Conservation (phyloP, 2,113 vertebrate species). For the Pachycephala philippinensis region DNA sequence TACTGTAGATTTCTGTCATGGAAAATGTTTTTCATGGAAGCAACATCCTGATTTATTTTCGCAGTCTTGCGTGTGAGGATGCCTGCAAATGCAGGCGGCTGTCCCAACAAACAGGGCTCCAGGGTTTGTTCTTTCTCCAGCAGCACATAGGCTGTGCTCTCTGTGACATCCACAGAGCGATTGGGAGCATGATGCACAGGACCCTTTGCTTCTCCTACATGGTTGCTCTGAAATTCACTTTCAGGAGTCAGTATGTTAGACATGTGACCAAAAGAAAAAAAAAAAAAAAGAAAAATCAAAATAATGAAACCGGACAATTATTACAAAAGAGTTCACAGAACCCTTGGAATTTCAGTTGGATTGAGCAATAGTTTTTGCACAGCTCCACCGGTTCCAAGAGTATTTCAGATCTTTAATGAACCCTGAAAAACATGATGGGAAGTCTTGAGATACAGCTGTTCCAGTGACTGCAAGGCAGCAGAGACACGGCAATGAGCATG, state of each 20-base stretch:
- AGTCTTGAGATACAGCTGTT: not conserved
- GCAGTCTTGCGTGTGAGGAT: accelerated
- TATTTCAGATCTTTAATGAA: conserved; percentile 25
- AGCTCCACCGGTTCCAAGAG: conserved; percentile 7
- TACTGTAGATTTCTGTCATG: not conserved
- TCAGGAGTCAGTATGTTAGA: not conserved
- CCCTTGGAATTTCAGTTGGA: conserved; percentile 45
- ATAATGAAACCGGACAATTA: not conserved
- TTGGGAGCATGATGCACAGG: accelerated
- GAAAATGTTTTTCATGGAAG: not conserved
- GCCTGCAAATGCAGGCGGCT: not conserved
- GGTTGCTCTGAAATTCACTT: not conserved
- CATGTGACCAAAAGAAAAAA: not conserved
- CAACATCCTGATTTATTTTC: not conserved
- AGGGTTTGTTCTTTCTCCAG: not conserved
- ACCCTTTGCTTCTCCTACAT: not conserved
- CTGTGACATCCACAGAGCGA: not conserved
- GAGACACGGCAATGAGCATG: not conserved
- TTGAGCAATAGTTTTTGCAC: conserved; percentile 17
- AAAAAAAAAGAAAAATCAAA: not conserved
- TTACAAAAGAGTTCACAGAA: not conserved
- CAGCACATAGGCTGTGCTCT: not conserved
- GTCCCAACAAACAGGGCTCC: not conserved
- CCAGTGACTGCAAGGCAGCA: not conserved
- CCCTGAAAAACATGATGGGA: not conserved